Conservation (phyloP, 2,797 vertebrate species). For the Poeciliopsis presidionis region DNA sequence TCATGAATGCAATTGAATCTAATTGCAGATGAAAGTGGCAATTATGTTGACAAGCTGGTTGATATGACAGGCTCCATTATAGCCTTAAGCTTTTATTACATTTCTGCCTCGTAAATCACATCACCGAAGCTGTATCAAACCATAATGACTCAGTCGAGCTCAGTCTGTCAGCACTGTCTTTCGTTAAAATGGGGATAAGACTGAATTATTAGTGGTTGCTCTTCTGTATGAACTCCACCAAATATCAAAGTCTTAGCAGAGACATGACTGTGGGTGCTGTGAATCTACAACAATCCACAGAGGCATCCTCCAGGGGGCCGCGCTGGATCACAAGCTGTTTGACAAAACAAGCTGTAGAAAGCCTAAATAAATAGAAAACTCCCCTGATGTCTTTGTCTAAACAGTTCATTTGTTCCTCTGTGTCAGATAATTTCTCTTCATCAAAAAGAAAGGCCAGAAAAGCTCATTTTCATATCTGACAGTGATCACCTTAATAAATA, state of each 20-base stretch:
- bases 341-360: background rate
- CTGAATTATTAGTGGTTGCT: constrained; percentile 34
- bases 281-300: constrained; percentile 8
- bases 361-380: background rate
- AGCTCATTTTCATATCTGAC: background rate
- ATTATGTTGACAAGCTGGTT: constrained; percentile 79
- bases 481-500: background rate
- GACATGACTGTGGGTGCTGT: background rate
- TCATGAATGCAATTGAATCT: constrained; percentile 55
- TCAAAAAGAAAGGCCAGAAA: background rate
- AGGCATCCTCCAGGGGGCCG: background rate
- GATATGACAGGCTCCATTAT: constrained; percentile 77
- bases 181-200: constrained; percentile 43
- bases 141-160: constrained; percentile 64
- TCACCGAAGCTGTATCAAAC: constrained; percentile 50
- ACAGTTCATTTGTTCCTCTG: background rate
- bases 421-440: background rate
- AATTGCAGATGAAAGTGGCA: constrained; percentile 74
- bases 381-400: constrained; percentile 20
- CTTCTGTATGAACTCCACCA: constrained; percentile 50
- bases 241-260: constrained; percentile 19
- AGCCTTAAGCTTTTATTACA: constrained; percentile 75
- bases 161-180: constrained; percentile 59
- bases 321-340: background rate
- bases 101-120: constrained; percentile 70